Evolutionary conservation across 2,888 invertebrate genomes (phyloP).

Genomic region (Physocephala rufipes): DNA sequence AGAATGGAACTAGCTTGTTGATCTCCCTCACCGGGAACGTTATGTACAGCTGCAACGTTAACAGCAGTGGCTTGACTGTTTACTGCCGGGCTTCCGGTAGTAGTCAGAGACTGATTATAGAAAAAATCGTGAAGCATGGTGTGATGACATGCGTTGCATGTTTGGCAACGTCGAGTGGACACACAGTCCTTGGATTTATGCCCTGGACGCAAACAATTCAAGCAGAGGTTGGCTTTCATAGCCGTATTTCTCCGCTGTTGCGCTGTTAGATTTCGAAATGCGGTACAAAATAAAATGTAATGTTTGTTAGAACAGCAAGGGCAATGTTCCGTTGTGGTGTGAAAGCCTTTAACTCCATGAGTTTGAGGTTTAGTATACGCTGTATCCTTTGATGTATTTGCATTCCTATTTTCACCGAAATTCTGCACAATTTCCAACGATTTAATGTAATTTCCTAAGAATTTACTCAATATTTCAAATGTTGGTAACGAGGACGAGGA

Average conservation of each 20-base stretch:
- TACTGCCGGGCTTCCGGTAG: no score
- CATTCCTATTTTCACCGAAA: background rate
- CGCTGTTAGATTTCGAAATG: background rate
- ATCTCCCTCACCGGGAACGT: no score
- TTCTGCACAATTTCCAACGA: conserved; percentile 22
- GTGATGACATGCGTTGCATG: no score
- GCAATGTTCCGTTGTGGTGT: conserved; percentile 11
- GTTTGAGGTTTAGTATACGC: background rate
- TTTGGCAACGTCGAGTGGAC: conserved; percentile 18
- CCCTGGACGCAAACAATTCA: background rate
- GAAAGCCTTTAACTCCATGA: conserved; percentile 11
- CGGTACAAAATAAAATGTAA: conserved; percentile 10
- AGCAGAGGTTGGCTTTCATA: background rate
- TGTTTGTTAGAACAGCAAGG: conserved; percentile 19
- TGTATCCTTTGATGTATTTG: background rate
- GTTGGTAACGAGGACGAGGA: background rate
- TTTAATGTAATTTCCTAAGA: conserved; percentile 17
- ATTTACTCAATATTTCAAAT: conserved; percentile 5
- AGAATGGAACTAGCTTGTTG: conserved; percentile 25
- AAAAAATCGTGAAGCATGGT: no score
- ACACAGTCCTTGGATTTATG: background rate
- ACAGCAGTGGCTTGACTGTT: no score
- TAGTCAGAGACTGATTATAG: no score
- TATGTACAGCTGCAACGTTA: no score
- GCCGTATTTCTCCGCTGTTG: background rate